Evolutionary conservation across 2,113 vertebrate species (phyloP), one percentile per base, ranked within the genome.

Genomic region (Microcebus griseorufus): DNA sequence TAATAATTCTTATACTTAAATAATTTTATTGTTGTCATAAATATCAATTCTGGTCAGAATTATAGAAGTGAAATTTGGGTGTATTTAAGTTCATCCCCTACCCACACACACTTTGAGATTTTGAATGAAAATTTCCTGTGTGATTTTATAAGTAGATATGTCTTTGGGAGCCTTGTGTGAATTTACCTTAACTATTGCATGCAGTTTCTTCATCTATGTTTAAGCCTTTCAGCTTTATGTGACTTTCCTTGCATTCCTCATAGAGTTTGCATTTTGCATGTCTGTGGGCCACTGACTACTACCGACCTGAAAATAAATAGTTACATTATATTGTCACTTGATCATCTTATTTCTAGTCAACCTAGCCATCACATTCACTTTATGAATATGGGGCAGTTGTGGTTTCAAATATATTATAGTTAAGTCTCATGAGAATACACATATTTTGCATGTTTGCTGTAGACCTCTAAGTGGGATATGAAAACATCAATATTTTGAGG

Each of bases 1-100:
- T 42, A 79, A 42, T 58, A 55, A 20, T 91, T 92, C 25, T 88
- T 84, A 80, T 14, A 83, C 79, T 97, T 96, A 34, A 92, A 48
- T 80, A 39, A 53, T 93, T 83, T 93, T 7, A 67, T 42, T 84
- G 20, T 55, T 92, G 5, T 73, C 39, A 84, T 39, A 78, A 81
- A 92, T 92, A 81, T 79, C 34, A 76, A 80, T 70, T 9, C 29
- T 65, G 29, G 6, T 86, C 34, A 76, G 25, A 92, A 73, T 65
- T 76, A 64, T 10, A 87, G 32, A 87, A 53, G 23, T 58, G 3
- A 17, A 55, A n/a, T 75, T 72, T 91, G 80, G 39, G 11, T 88
- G n/a, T 94, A 34, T 69, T 25, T 89, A 69, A 88, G 34, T 94
- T 87, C 69, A 73, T 34, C 4, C 3, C 23, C 1, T 55, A 23